Conservation (phyloP, 2,888 invertebrate species). For the Hemistola chrysoprasaria region DNA sequence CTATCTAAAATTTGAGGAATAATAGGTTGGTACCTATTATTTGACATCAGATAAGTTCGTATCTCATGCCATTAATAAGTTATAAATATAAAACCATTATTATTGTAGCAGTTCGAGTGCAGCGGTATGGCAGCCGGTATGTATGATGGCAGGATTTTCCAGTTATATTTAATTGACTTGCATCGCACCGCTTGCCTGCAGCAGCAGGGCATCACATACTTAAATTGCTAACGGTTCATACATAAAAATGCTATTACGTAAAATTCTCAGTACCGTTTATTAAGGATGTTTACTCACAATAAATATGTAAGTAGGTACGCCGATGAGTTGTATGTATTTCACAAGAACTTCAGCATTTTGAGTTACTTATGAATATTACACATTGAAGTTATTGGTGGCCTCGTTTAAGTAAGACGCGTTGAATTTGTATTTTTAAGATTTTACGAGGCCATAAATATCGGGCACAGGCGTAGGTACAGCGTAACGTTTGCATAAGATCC, state of each 20-base stretch:
- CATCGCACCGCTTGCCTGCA: constrained; percentile 16
- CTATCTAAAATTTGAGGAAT: too few relatives aligned
- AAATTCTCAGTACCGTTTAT: constrained; percentile 8
- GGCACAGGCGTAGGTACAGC: constrained; percentile 24
- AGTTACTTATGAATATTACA: too few relatives aligned
- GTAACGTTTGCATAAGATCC: constrained; percentile 65
- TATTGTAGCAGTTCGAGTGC: constrained; percentile 2
- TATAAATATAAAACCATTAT: neutral
- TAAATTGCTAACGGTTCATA: constrained; percentile 25
- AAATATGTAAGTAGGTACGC: too few relatives aligned
- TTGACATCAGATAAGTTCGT: too few relatives aligned
- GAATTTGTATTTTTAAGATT: constrained; percentile 35
- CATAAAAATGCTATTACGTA: constrained; percentile 17
- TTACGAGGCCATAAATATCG: constrained; percentile 40
- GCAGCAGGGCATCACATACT: constrained; percentile 15
- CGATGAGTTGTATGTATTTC: too few relatives aligned
- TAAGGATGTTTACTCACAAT: constrained; percentile 6
- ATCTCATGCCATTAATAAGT: too few relatives aligned
- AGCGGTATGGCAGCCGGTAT: neutral
- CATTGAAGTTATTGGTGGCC: too few relatives aligned
- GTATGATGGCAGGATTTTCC: constrained; percentile 13
- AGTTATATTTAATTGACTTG: constrained; percentile 10
- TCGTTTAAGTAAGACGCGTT: constrained; percentile 6
- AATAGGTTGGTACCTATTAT: too few relatives aligned
- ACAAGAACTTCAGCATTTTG: too few relatives aligned